Conservation (phyloP, 2,113 vertebrate species). For the Macquaria ambigua region DNA sequence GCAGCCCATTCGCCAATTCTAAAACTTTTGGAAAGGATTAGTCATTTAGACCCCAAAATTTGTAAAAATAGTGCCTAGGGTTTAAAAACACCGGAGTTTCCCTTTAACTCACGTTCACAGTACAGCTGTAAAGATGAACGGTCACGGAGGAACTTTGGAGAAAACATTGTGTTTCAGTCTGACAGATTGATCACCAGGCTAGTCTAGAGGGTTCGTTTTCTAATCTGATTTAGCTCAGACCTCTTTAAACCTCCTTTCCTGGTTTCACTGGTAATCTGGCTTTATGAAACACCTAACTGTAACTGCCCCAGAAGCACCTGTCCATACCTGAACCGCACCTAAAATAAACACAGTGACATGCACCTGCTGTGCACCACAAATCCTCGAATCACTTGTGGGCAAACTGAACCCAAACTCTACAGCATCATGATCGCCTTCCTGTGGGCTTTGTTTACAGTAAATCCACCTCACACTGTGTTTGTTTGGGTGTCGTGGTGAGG, state of each 20-base stretch:
- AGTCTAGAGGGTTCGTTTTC: not conserved
- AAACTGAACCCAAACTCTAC: not conserved
- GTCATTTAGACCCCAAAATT: no score
- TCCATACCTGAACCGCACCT: not conserved
- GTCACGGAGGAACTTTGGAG: not conserved
- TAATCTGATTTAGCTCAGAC: not conserved
- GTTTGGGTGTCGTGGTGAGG: conserved; percentile 35
- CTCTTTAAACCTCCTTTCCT: not conserved
- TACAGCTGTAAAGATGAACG: not conserved
- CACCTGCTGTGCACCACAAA: not conserved
- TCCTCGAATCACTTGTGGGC: not conserved
- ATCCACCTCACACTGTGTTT: conserved; percentile 41
- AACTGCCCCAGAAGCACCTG: not conserved
- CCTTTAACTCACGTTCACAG: not conserved
- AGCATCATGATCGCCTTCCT: not conserved
- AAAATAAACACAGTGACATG: not conserved
- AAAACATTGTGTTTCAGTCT: not conserved
- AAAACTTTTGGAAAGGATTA: no score
- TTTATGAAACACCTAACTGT: not conserved
- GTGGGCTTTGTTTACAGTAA: conserved; percentile 54
- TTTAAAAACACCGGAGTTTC: no score
- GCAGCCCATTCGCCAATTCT: no score
- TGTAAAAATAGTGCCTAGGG: no score
- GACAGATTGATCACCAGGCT: no score
- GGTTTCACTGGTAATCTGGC: not conserved